A percentile compares a stretch with the other conserved stretches of the same genome.
These are phyloP conservation scores for Scelioninae gen. 2 DNA, from an alignment of 2,888 invertebrate species.

Conservation along the genomic window DNA sequence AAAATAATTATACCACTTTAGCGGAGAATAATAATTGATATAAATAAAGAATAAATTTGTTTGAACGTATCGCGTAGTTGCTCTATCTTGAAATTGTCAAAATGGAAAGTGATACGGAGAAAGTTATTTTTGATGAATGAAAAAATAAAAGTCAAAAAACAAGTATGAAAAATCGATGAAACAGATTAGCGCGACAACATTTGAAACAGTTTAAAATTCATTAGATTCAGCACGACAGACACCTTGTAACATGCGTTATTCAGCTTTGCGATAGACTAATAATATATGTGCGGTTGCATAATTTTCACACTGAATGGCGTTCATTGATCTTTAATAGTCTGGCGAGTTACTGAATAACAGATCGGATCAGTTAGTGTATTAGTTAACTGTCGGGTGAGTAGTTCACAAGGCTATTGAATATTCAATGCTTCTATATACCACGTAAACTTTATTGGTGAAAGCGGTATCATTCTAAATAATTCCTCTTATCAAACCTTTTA, in stretches of 20 bases:
- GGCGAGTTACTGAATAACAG: constrained; percentile 62
- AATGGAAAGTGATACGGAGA: too few species aligned
- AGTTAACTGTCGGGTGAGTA: constrained; percentile 62
- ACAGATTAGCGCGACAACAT: constrained; percentile 51
- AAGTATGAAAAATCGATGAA: constrained; percentile 33
- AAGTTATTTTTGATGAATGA: too few species aligned
- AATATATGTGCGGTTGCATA: constrained; percentile 62
- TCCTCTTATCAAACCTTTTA: constrained; percentile 55
- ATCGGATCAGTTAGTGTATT: constrained; percentile 62
- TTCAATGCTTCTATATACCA: constrained; percentile 59
- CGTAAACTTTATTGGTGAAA: constrained; percentile 61
- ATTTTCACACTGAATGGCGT: constrained; percentile 62
- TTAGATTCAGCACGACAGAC: constrained; percentile 58
- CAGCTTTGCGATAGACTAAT: constrained; percentile 59
- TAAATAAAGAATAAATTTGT: too few species aligned
- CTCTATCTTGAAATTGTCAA: too few species aligned
- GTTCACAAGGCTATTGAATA: constrained; percentile 62
- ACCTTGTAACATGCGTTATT: constrained; percentile 61
- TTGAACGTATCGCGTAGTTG: too few species aligned
- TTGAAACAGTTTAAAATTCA: constrained; percentile 58
- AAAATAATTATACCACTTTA: constrained; percentile 3
- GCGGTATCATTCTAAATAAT: constrained; percentile 59
- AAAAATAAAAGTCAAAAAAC: too few species aligned
- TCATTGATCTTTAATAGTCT: constrained; percentile 62
- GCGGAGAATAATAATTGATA: constrained; percentile 27